Base-by-base conservation (phyloP, 2,113 vertebrate species). In the Ornithorhynchus anatinus region DNA sequence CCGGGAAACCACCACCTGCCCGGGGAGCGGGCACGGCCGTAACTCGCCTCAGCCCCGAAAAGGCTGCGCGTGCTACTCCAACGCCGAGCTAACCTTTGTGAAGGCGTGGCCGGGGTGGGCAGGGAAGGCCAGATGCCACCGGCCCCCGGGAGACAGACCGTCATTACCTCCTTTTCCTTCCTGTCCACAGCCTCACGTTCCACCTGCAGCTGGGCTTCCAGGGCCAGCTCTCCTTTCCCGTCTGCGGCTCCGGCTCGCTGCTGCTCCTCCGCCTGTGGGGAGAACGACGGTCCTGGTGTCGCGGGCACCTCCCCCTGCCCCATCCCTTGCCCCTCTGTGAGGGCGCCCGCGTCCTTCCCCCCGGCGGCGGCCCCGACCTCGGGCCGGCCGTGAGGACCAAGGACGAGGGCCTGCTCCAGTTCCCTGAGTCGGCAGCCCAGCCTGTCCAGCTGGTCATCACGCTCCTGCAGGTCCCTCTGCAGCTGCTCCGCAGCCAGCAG, bases 111-210 rank as follows among this genome's bases (percentile, higher is more conserved):
- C n/a, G n/a, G n/a, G n/a, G n/a, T n/a, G n/a, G 16, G 4, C 19
- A 36, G 25, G n/a, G 32, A n/a, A n/a, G n/a, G n/a, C n/a, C n/a
- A n/a, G n/a, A n/a, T n/a, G n/a, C n/a, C n/a, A n/a, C n/a, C n/a
- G n/a, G n/a, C n/a, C n/a, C n/a, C n/a, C n/a, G n/a, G n/a, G n/a
- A n/a, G n/a, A n/a, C n/a, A n/a, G n/a, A n/a, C n/a, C n/a, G n/a
- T 27, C 47, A 80, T 83, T 93, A 99, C 97, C 96, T 99, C 98
- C 61, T 97, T 99, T 85, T 99, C 96, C 76, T 98, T 99, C 84
- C 97, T 92, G 87, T 99, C 98, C 89, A 97, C 91, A 74, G 97
- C 98, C 75, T 99, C 98, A 89, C 95, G 92, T 80, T 99, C 98
- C 1, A 95, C 98, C 79, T 99, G 97, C 36, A 99, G 75, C 36